These are phyloP conservation scores for Helicolenus hilgendorfi DNA, from an alignment of 2,797 vertebrate species.

Conservation along the genomic window DNA sequence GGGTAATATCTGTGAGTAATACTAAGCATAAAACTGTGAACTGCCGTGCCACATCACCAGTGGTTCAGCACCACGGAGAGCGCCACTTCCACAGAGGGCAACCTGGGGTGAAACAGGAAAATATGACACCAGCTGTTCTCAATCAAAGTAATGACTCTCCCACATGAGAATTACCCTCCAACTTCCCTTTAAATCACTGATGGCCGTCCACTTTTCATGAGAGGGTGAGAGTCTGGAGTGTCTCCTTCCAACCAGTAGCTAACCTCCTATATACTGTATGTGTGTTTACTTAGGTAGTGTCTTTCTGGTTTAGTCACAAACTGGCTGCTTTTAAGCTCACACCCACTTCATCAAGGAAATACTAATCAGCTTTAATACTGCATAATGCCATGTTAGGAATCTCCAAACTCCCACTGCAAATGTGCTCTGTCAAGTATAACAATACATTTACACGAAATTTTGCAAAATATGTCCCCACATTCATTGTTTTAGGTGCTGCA, in stretches of 20 bases:
- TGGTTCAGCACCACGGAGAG: constrained; percentile 67
- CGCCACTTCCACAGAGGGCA: constrained; percentile 18
- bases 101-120: constrained; percentile 26
- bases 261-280: neutral
- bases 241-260: neutral
- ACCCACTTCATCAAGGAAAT: neutral
- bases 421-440: neutral
- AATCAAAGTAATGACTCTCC: constrained; percentile 57
- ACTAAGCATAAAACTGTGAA: neutral
- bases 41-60: neutral
- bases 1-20: neutral
- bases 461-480: neutral
- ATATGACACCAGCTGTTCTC: constrained; percentile 60
- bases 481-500: too few relatives aligned
- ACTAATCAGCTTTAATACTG: neutral
- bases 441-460: neutral
- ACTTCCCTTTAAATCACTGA: constrained; percentile 23
- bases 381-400: neutral
- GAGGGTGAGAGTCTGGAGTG: neutral
- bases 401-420: neutral
- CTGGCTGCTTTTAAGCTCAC: neutral
- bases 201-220: neutral
- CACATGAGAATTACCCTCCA: constrained; percentile 18
- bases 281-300: neutral
- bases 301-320: neutral